Percentiles rank a stretch among this genome's conserved stretches.
These are phyloP conservation scores for Colletes collaris DNA, from an alignment of 2,888 invertebrate species.

Conservation along the genomic window DNA sequence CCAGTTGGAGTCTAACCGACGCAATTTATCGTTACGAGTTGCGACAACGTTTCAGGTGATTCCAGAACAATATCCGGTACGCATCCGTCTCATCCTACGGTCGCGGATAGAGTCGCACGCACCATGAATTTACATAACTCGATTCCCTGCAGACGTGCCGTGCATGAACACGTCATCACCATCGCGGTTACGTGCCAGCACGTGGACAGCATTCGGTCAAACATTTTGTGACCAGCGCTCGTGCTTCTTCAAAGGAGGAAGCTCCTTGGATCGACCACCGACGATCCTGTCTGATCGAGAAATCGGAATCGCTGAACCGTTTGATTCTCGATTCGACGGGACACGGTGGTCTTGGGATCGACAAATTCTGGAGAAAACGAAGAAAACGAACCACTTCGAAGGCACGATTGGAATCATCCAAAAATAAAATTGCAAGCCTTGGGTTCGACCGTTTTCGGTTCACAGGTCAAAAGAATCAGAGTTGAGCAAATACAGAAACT, in stretches of 20 bases:
- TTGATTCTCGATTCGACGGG: not conserved
- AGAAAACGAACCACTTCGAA: not conserved
- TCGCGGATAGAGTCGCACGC: conserved; percentile 59
- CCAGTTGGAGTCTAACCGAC: conserved; percentile 33
- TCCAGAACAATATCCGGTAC: conserved; percentile 60
- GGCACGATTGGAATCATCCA: no score
- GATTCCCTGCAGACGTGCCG: conserved; percentile 62
- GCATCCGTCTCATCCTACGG: conserved; percentile 44
- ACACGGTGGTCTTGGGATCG: not conserved
- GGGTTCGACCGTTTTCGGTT: no score
- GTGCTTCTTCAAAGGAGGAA: not conserved
- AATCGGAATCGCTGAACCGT: not conserved
- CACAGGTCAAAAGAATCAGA: no score
- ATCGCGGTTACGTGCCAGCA: conserved; percentile 25
- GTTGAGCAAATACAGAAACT: no score
- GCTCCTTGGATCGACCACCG: not conserved
- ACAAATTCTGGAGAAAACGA: not conserved
- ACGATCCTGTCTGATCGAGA: not conserved
- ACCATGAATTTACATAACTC: conserved; percentile 73
- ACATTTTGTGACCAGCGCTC: not conserved
- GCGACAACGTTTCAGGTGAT: conserved; percentile 45
- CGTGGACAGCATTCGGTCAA: conserved; percentile 45
- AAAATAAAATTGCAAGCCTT: no score
- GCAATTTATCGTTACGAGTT: conserved; percentile 18
- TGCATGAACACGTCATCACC: conserved; percentile 50